Evolutionary conservation across 2,888 invertebrate species (phyloP), one percentile per base, ranked within the genome.

Genomic region (Rugalucina vietnamica): DNA sequence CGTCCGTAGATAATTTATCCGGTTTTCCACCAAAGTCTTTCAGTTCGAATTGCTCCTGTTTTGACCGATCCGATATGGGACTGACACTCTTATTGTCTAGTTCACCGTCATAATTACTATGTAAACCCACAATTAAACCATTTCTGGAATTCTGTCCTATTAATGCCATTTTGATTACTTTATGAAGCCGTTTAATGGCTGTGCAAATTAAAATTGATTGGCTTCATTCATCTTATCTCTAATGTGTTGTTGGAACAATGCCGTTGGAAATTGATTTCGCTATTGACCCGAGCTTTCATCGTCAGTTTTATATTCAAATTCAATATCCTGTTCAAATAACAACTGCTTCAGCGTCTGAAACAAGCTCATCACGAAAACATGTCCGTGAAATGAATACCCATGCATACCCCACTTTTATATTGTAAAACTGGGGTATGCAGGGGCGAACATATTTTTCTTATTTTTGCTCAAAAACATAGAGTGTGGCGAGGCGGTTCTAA

Each of bases 31-130:
- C 57, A 21, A 83, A 75, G 24, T 86, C 81, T 5, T 76, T 69
- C 49, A 86, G 70, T 74, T 86, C 86, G 21, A 83, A 79, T 37
- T 43, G 36, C 12, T 81, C 85, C 10, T 76, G 54, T 1, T 57
- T 76, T 36, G 76, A 72, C 4, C 49, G 24, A 2, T 76, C 76
- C 12, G 79, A 70, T 3, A 84, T 72, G 12, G 86, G 86, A 74
- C 86, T 84, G 29, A 84, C 32, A 34, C 76, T 74, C 37, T 79
- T 36, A 14, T n/a, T 29, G 24, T 27, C 65, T 32, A 39, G 73
- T 8, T 79, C 72, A n/a, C 14, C 60, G n/a, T 65, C 50, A 49
- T 24, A 27, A 5, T 43, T 72, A 49, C 65, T 65, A 12, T 76
- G 57, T 8, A 81, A 36, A 24, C 81, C 81, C 1, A 72, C 72